phyloP scores from a whole-genome alignment of 2,113 vertebrate species.

The Strix aluco region DNA sequence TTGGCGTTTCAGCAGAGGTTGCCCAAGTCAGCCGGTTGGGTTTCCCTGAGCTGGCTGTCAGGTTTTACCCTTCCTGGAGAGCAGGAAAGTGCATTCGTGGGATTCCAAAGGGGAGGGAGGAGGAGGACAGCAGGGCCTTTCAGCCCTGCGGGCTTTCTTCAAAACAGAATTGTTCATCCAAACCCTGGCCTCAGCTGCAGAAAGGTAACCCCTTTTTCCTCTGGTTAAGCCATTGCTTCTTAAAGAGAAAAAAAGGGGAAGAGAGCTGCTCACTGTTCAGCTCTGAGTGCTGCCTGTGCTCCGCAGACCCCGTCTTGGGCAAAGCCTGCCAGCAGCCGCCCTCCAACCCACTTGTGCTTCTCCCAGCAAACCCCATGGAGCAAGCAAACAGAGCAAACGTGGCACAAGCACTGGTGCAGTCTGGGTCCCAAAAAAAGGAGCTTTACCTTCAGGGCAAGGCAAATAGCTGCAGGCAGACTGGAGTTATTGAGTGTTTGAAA shows the following conservation, averaged over 20 bases:
- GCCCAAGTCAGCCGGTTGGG: background rate
- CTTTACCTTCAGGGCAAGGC: background rate
- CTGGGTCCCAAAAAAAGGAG: background rate
- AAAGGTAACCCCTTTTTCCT: background rate
- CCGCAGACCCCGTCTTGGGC: accelerated
- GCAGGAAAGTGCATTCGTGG: slow-evolving; percentile 5
- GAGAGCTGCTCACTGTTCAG: background rate
- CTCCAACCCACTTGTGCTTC: background rate
- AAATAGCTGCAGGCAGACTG: background rate
- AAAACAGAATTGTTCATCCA: slow-evolving; percentile 13
- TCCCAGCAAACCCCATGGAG: background rate
- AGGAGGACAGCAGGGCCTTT: background rate
- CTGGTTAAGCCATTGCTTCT: background rate
- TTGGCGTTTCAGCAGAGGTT: background rate
- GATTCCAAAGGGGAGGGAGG: slow-evolving; percentile 47
- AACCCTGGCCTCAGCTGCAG: background rate
- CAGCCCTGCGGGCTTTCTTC: background rate
- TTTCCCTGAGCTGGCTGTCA: background rate
- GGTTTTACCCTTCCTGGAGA: slow-evolving; percentile 10
- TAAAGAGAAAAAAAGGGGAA: background rate
- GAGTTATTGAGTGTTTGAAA: background rate
- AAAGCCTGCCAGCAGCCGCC: background rate
- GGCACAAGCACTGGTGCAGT: accelerated
- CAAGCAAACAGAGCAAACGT: accelerated
- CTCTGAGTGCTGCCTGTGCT: background rate